Evolutionary conservation across 1,140 invertebrate species (phyloP).

Genomic region (Heliothis subflexa): DNA sequence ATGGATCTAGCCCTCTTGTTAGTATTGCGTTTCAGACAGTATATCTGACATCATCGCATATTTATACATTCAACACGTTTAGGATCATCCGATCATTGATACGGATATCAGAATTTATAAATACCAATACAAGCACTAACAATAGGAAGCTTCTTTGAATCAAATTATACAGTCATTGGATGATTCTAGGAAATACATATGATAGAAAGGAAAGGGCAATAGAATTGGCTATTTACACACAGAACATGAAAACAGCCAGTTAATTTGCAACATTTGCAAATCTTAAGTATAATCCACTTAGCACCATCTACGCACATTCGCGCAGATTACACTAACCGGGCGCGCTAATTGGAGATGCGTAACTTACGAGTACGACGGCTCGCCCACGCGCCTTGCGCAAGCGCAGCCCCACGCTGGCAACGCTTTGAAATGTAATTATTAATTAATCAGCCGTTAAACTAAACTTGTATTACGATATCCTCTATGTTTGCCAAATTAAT

Average conservation of each 20-base stretch:
- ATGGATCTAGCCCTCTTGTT: background rate
- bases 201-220: too few species aligned
- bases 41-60: constrained; percentile 2
- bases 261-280: background rate
- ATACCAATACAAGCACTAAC: background rate
- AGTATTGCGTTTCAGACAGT: constrained; percentile 1
- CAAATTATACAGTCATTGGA: too few species aligned
- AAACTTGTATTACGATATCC: background rate
- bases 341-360: constrained; percentile 29
- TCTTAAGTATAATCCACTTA: background rate
- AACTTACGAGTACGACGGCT: constrained; percentile 1
- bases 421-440: constrained; percentile 7
- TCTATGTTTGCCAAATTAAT: background rate
- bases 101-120: background rate
- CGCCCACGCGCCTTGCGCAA: constrained; percentile 22
- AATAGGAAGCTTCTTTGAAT: too few species aligned
- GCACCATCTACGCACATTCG: background rate
- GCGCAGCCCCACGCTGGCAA: constrained; percentile 21
- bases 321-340: constrained; percentile 11
- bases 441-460: constrained; percentile 17
- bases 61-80: constrained; percentile 23
- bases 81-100: background rate
- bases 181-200: too few species aligned
- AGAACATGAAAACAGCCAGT: background rate
- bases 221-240: too few species aligned